phyloP scores from a whole-genome alignment of 2,113 vertebrate species.

The Zootoca vivipara region DNA sequence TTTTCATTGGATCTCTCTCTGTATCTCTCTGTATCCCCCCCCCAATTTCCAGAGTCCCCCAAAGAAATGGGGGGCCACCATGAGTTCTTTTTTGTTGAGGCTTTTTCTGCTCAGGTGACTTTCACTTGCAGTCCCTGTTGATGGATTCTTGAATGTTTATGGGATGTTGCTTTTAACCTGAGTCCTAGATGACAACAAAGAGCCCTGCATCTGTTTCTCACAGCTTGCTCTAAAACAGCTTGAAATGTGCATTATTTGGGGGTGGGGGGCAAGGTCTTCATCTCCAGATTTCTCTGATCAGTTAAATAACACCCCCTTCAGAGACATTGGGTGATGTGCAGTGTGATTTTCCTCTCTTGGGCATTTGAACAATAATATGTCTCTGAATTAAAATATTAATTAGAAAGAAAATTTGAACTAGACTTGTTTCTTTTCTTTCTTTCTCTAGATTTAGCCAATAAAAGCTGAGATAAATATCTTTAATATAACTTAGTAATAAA shows the following conservation, averaged over 20 bases:
- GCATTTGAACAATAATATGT: conserved; percentile 29
- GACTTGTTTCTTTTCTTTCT: conserved; percentile 21
- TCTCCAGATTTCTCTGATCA: conserved; percentile 54
- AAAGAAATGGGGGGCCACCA: not conserved
- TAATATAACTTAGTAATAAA: conserved; percentile 5
- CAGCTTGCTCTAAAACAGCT: conserved; percentile 20
- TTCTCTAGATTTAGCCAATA: conserved; percentile 45
- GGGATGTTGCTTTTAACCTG: conserved; percentile 27
- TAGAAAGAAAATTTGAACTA: conserved; percentile 45
- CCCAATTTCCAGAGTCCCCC: not conserved
- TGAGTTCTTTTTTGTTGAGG: not conserved
- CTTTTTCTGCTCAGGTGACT: conserved; percentile 23
- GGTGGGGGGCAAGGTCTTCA: not conserved
- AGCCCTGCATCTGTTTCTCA: conserved; percentile 50
- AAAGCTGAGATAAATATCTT: conserved; percentile 40
- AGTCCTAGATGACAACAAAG: conserved; percentile 48
- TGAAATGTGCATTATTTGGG: not conserved
- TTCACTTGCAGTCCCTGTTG: not conserved
- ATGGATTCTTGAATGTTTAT: conserved; percentile 3
- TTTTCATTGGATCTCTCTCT: too few relatives aligned
- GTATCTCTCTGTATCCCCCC: not conserved
- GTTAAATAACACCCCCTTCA: conserved; percentile 42
- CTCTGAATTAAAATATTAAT: conserved; percentile 35
- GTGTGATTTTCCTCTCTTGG: conserved; percentile 25
- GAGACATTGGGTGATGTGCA: not conserved